phyloP scores from a whole-genome alignment of 2,888 invertebrate species.

The Hylaea fasciaria region DNA sequence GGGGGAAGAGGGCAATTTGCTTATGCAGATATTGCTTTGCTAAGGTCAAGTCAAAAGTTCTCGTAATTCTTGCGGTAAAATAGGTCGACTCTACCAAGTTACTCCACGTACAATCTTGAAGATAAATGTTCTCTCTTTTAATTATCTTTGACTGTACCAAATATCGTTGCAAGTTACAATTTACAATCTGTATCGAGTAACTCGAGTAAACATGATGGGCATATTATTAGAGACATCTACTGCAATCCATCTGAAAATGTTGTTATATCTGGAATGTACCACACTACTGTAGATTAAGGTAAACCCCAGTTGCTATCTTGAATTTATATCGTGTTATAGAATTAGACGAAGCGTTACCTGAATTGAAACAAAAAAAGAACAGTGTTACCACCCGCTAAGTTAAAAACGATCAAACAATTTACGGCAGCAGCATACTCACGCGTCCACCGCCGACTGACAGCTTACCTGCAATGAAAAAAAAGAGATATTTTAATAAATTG shows the following conservation, averaged over 20 bases:
- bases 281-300: too few species aligned
- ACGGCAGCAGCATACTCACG: conserved; percentile 16
- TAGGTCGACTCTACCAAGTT: background rate
- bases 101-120: background rate
- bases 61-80: background rate
- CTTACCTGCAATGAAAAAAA: conserved; percentile 61
- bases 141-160: too few species aligned
- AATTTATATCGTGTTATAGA: background rate
- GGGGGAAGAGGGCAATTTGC: conserved; percentile 24
- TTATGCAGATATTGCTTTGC: conserved; percentile 4
- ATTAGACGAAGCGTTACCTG: background rate
- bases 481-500: conserved; percentile 40
- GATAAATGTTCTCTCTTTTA: background rate
- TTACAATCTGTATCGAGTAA: too few species aligned
- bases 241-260: too few species aligned
- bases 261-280: too few species aligned
- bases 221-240: too few species aligned
- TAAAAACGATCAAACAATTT: conserved; percentile 10
- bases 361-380: too few species aligned
- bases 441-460: conserved; percentile 16
- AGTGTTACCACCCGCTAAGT: conserved; percentile 6
- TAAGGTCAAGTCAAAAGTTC: background rate
- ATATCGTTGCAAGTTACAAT: too few species aligned
- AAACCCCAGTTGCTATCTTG: too few species aligned
- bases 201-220: too few species aligned